Conservation (phyloP, 1,140 invertebrate genomes). For the Ruditapes philippinarum region DNA sequence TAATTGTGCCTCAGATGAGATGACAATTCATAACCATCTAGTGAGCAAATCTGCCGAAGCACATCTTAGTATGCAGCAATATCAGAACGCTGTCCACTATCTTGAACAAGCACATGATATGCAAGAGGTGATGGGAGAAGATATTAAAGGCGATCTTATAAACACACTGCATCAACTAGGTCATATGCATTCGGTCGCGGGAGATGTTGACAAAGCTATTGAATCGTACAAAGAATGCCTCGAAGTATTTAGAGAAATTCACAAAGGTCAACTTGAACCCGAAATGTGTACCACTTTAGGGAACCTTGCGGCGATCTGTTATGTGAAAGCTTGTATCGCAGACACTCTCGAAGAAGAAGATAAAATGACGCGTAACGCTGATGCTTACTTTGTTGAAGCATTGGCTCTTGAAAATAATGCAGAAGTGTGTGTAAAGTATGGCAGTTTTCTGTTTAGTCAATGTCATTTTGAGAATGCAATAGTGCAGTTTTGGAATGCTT, state of each 20-base stretch:
- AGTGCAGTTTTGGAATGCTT: slow-evolving; percentile 78
- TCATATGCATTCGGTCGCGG: slow-evolving; percentile 83
- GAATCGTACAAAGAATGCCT: slow-evolving; percentile 83
- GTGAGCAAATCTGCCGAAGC: slow-evolving; percentile 84
- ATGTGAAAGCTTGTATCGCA: slow-evolving; percentile 85
- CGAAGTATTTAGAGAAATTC: slow-evolving; percentile 83
- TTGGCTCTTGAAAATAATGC: slow-evolving; percentile 79
- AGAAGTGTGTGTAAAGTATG: slow-evolving; percentile 83
- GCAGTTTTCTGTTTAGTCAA: slow-evolving; percentile 84
- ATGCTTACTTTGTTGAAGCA: slow-evolving; percentile 83
- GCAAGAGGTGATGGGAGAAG: slow-evolving; percentile 84
- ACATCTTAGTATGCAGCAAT: slow-evolving; percentile 85
- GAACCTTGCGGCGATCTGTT: slow-evolving; percentile 84
- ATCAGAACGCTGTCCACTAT: slow-evolving; percentile 83
- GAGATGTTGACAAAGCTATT: slow-evolving; percentile 84
- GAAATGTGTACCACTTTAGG: slow-evolving; percentile 83
- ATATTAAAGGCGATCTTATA: slow-evolving; percentile 84
- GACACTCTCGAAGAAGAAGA: slow-evolving; percentile 81
- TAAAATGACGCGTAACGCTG: slow-evolving; percentile 81
- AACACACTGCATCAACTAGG: slow-evolving; percentile 82
- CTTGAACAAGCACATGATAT: slow-evolving; percentile 84
- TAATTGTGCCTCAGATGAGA: slow-evolving; percentile 81
- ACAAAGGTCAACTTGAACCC: slow-evolving; percentile 81
- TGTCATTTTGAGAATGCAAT: slow-evolving; percentile 82
- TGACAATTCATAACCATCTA: slow-evolving; percentile 84